Conservation (phyloP, 2,113 vertebrate species). For the Coptodon rendalli region DNA sequence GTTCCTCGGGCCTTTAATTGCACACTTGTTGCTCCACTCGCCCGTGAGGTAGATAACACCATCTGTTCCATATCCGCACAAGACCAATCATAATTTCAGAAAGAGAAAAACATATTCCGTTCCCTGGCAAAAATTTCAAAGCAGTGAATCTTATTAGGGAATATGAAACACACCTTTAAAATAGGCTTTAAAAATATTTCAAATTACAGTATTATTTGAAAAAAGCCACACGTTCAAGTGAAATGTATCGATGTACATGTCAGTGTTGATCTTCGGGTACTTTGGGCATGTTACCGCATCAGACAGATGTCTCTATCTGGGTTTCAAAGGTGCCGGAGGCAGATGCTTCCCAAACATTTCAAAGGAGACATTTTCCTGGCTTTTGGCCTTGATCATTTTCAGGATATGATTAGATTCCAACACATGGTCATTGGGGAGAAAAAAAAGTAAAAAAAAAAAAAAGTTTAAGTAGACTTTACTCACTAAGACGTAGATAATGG, state of each 20-base stretch:
- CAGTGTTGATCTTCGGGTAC: not conserved
- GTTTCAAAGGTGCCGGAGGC: slow-evolving; percentile 43
- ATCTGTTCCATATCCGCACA: slow-evolving; percentile 63
- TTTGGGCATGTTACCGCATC: not conserved
- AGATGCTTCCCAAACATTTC: not conserved
- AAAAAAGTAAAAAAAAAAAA: not conserved
- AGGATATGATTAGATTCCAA: slow-evolving; percentile 56
- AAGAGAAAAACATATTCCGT: slow-evolving; percentile 45
- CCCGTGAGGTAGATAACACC: slow-evolving; percentile 45
- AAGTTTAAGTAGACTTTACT: slow-evolving; percentile 3
- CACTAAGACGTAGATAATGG: not conserved
- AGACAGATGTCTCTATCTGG: slow-evolving; percentile 43
- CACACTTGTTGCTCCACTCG: slow-evolving; percentile 61
- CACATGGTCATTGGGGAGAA: slow-evolving; percentile 34
- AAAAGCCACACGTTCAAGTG: not conserved
- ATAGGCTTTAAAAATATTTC: not conserved
- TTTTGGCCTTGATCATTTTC: slow-evolving; percentile 65
- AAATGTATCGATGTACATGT: not conserved
- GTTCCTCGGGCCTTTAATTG: slow-evolving; percentile 63
- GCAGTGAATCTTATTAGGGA: not conserved
- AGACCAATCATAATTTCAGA: slow-evolving; percentile 50
- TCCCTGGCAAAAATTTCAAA: slow-evolving; percentile 58
- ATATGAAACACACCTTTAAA: not conserved
- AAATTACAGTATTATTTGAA: not conserved
- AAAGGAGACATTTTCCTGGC: slow-evolving; percentile 55